These are phyloP conservation scores for Pelmatolapia mariae DNA, from an alignment of 2,113 vertebrate species.

Conservation along the genomic window DNA sequence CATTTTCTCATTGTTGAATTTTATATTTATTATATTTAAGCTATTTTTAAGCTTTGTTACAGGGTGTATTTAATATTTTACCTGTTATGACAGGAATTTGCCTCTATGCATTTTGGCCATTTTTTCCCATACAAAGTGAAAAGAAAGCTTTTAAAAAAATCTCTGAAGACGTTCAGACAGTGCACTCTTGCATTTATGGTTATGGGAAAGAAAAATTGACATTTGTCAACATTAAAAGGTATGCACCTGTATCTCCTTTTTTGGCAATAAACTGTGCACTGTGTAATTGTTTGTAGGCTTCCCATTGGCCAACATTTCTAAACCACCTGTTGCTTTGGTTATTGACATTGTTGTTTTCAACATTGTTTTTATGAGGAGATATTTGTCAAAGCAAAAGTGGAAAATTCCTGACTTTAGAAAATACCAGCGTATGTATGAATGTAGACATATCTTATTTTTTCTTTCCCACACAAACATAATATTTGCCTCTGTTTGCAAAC, in stretches of 20 bases:
- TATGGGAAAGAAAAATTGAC: neutral
- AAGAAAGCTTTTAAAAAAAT: neutral
- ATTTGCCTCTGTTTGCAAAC: neutral
- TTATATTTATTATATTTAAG: no score
- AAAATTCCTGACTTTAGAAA: neutral
- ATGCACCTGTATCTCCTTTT: neutral
- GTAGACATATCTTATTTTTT: neutral
- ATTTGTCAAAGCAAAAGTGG: neutral
- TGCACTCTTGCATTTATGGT: neutral
- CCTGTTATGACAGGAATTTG: no score
- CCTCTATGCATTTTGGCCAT: neutral
- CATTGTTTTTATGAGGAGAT: neutral
- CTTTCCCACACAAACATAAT: neutral
- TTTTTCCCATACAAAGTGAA: neutral
- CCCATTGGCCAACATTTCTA: neutral
- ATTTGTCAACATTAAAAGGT: neutral
- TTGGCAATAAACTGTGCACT: neutral
- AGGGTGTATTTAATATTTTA: no score
- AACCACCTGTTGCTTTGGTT: neutral
- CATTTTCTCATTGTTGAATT: neutral
- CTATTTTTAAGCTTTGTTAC: no score
- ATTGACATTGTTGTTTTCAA: neutral
- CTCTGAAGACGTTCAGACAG: fast-evolving
- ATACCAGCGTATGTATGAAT: neutral
- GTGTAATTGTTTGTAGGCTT: neutral